Evolutionary conservation across 2,113 vertebrate genomes (phyloP).

Genomic region (Chaetops frenatus): DNA sequence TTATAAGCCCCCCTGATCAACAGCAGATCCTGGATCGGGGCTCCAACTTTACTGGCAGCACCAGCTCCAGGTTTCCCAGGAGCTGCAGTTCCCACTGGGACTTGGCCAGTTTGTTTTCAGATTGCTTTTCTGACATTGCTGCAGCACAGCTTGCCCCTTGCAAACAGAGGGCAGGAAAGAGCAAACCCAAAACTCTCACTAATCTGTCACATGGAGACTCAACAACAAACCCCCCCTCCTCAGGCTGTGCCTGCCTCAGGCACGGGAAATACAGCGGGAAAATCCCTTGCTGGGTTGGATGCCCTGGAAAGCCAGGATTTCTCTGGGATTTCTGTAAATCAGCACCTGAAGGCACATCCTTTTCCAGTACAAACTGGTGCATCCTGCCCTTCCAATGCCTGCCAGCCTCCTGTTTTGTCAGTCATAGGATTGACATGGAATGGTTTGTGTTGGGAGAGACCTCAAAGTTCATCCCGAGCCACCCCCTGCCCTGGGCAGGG

Average conservation of each 20-base stretch:
- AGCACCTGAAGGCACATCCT: not conserved
- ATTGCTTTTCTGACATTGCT: not conserved
- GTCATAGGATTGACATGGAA: not conserved
- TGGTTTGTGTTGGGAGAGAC: not conserved
- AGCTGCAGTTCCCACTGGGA: not conserved
- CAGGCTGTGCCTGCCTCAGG: not conserved
- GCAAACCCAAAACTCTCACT: not conserved
- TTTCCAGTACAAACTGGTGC: not conserved
- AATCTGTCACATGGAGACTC: rapidly evolving
- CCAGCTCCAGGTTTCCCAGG: not conserved
- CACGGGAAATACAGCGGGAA: not conserved
- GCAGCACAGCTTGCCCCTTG: not conserved
- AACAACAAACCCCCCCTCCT: not conserved
- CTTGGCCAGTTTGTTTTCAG: not conserved
- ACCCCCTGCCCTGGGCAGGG: not conserved
- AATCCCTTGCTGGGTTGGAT: not conserved
- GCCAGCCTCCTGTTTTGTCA: not conserved
- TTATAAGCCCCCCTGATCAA: not conserved
- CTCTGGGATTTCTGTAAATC: not conserved
- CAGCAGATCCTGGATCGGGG: rapidly evolving
- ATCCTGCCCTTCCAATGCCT: not conserved
- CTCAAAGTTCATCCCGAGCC: not conserved
- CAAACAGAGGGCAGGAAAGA: not conserved
- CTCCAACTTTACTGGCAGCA: not conserved
- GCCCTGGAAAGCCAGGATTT: not conserved